Conservation (phyloP, 2,888 invertebrate genomes). For the Spilarctia lutea region DNA sequence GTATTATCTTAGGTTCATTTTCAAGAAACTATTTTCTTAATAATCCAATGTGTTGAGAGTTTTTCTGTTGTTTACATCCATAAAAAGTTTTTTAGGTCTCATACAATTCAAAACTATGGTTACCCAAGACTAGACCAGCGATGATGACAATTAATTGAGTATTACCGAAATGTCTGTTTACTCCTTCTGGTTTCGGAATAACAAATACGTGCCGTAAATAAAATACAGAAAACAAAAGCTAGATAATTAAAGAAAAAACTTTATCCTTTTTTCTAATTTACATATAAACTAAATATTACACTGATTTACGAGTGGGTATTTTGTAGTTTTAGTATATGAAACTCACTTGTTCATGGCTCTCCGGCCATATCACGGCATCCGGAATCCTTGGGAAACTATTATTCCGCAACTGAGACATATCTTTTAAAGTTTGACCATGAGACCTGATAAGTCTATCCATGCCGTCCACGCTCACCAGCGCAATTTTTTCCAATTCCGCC, state of each 20-base stretch:
- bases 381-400: constrained; percentile 94
- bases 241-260: no score
- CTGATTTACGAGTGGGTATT: neutral
- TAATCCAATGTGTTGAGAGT: no score
- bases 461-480: constrained; percentile 87
- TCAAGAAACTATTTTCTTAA: neutral
- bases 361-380: constrained; percentile 97
- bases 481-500: constrained; percentile 83
- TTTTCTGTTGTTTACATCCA: no score
- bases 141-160: neutral
- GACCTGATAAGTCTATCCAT: constrained; percentile 95
- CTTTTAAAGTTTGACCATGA: constrained; percentile 97
- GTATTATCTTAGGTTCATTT: neutral
- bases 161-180: neutral
- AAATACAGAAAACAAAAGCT: no score
- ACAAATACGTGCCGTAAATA: neutral
- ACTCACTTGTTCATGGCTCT: constrained; percentile 90
- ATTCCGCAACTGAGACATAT: constrained; percentile 92
- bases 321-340: neutral
- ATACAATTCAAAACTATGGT: neutral
- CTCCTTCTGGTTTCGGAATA: neutral
- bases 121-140: neutral
- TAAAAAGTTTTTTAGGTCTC: no score
- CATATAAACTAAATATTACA: neutral
- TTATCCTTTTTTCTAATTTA: neutral